Evolutionary conservation across 1,140 invertebrate genomes (phyloP).

Genomic region (Drosophila setifemur): DNA sequence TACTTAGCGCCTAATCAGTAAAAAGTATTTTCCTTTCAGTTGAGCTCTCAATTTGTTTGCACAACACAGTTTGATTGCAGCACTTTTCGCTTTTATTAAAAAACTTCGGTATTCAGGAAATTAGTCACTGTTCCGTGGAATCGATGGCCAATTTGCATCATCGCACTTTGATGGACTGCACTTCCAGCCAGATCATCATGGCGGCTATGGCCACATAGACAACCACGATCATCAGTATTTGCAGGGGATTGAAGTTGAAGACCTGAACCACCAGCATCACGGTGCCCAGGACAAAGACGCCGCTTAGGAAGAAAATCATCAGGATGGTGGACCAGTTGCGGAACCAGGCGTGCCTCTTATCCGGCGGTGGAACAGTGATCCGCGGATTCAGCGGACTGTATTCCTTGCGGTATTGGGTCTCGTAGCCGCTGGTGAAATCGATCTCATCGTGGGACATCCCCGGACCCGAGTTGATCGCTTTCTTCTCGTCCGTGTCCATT

Average conservation of each 20-base stretch:
- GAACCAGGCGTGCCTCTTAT: slow-evolving; percentile 60
- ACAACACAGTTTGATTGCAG: slow-evolving; percentile 42
- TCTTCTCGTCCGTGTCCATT: slow-evolving; percentile 68
- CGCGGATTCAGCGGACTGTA: slow-evolving; percentile 63
- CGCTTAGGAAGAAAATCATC: slow-evolving; percentile 51
- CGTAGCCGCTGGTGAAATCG: slow-evolving; percentile 75
- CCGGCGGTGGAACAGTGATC: slow-evolving; percentile 55
- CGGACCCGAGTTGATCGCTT: slow-evolving; percentile 13
- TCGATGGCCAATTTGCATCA: slow-evolving; percentile 24
- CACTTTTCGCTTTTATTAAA: slow-evolving; percentile 1
- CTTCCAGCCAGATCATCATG: slow-evolving; percentile 63
- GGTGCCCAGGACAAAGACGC: slow-evolving; percentile 58
- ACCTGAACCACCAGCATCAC: slow-evolving; percentile 52
- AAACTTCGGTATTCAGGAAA: slow-evolving; percentile 14
- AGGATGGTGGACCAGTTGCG: slow-evolving; percentile 56
- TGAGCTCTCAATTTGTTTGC: slow-evolving; percentile 48
- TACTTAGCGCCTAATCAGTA: slow-evolving; percentile 33
- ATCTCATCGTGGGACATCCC: slow-evolving; percentile 54
- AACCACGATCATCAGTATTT: slow-evolving; percentile 51
- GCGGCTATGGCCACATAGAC: slow-evolving; percentile 55
- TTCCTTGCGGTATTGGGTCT: slow-evolving; percentile 72
- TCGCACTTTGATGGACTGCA: slow-evolving; percentile 66
- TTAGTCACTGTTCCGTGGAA: slow-evolving; percentile 27
- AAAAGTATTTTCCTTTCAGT: slow-evolving; percentile 21
- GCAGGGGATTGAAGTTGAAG: slow-evolving; percentile 54